phyloP scores from a whole-genome alignment of 2,888 invertebrate genomes.

The Athripsodes cinereus region DNA sequence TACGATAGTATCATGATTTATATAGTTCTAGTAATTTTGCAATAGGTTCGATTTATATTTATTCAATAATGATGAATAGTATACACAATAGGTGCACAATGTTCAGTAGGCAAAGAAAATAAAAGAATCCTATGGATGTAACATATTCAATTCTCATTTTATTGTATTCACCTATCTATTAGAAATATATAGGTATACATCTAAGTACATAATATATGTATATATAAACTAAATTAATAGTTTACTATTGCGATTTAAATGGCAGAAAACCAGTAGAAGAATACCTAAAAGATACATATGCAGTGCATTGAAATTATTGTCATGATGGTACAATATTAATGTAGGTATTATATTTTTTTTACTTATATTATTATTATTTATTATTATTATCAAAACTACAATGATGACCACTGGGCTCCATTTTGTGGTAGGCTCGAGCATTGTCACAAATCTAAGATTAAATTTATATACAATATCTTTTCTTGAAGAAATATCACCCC shows the following conservation, averaged over 20 bases:
- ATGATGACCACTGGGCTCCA: constrained; percentile 14
- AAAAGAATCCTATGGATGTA: constrained; percentile 7
- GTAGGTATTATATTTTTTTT: constrained; percentile 20
- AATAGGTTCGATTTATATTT: not conserved
- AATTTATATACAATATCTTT: constrained; percentile 16
- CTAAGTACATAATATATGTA: too few relatives aligned
- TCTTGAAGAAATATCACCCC: not conserved
- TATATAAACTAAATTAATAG: constrained; percentile 26
- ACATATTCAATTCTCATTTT: constrained; percentile 12
- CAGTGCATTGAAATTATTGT: constrained; percentile 18
- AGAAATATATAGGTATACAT: not conserved
- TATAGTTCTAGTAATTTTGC: too few relatives aligned
- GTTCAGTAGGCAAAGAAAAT: constrained; percentile 5
- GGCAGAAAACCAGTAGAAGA: constrained; percentile 21
- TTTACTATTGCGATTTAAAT: constrained; percentile 26
- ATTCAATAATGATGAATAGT: not conserved
- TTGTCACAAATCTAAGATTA: constrained; percentile 14
- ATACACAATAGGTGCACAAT: constrained; percentile 2
- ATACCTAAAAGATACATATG: constrained; percentile 9
- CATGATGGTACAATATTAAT: constrained; percentile 5
- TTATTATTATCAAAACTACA: constrained; percentile 13
- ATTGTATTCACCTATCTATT: constrained; percentile 1
- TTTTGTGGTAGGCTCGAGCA: constrained; percentile 24
- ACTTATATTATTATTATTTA: constrained; percentile 19
- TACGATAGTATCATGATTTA: too few relatives aligned